These are phyloP conservation scores for Chrosomus eos DNA, from an alignment of 2,797 vertebrate genomes.

Conservation along the genomic window DNA sequence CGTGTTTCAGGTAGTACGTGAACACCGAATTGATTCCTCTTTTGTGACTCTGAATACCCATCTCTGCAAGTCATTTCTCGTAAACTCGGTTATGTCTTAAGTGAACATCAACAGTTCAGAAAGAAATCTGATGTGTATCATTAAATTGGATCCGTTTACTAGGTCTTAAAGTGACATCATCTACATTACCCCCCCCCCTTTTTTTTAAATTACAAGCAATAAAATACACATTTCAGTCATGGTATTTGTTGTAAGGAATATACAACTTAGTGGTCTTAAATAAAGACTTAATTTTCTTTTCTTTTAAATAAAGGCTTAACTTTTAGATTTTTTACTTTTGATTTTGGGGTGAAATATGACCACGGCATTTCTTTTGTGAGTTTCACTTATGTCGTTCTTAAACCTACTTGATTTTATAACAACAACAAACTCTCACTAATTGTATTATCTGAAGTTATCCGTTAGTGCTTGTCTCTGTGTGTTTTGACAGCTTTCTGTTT, in stretches of 20 bases:
- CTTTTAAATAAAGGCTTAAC: background rate
- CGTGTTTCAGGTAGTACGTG: too few species aligned
- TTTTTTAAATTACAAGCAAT: too few species aligned
- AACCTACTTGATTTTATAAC: constrained; percentile 8
- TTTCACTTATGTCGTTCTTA: background rate
- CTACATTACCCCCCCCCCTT: too few species aligned
- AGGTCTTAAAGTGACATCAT: background rate
- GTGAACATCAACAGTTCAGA: background rate
- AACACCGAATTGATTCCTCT: too few species aligned
- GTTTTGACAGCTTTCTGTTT: constrained; percentile 61
- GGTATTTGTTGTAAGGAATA: background rate
- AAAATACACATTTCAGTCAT: too few species aligned
- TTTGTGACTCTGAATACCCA: too few species aligned
- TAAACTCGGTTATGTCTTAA: background rate
- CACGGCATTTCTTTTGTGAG: background rate
- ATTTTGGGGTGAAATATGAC: background rate
- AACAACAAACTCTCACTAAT: constrained; percentile 5
- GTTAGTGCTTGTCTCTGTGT: constrained; percentile 75
- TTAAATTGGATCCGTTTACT: background rate
- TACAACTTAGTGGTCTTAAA: background rate
- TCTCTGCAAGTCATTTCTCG: too few species aligned
- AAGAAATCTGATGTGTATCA: background rate
- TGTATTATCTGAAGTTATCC: constrained; percentile 68
- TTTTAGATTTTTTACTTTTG: background rate
- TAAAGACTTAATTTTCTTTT: background rate